Base-by-base conservation (phyloP, 2,113 vertebrate genomes). In the Pomatostomus ruficeps region DNA sequence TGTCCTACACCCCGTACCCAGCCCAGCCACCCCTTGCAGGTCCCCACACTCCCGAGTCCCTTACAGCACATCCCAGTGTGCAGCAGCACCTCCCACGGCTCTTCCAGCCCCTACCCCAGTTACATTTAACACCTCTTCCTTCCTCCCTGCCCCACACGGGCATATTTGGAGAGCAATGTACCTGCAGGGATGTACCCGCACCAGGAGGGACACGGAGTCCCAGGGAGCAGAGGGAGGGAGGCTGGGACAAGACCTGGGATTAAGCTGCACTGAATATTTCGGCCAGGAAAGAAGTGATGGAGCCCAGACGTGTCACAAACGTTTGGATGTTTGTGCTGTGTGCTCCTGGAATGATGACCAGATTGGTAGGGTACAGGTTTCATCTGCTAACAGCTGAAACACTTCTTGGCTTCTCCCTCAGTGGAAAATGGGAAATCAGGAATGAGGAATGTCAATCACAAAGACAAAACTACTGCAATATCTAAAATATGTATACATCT, bases 141-240 rank as follows among this genome's bases (percentile, higher is more conserved):
- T 20, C 42, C 12, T 49, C 11, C 67, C 17, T 57, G 75, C 38
- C 45, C 25, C 25, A 24, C 29, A 14, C 5, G 19, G 58, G 55
- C 11, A 2, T 13, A 1, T 8, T 6, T 14, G 16, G 33, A 35
- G 8, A 28, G n/a, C 43, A 3, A 0, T 7, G 42, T 1, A 21
- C 35, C 68, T 51, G 29, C 10, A 33, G 42, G 21, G 28, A 12
- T 11, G 11, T 6, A 18, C 40, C 61, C 0, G 1, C 31, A 14
- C 14, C 35, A 42, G 70, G 33, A 74, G 12, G 18, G 55, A 55
- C 42, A 51, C 28, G 12, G 7, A 2, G 11, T 31, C 40, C 26
- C 49, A 12, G 49, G 36, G 19, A 89, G n/a, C 73, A 66, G 33
- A 57, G 26, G 19, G 29, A 61, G 16, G 11, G 26, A 90, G 36